Evolutionary conservation across 2,113 vertebrate species (phyloP).

Genomic region (Clarias gariepinus): DNA sequence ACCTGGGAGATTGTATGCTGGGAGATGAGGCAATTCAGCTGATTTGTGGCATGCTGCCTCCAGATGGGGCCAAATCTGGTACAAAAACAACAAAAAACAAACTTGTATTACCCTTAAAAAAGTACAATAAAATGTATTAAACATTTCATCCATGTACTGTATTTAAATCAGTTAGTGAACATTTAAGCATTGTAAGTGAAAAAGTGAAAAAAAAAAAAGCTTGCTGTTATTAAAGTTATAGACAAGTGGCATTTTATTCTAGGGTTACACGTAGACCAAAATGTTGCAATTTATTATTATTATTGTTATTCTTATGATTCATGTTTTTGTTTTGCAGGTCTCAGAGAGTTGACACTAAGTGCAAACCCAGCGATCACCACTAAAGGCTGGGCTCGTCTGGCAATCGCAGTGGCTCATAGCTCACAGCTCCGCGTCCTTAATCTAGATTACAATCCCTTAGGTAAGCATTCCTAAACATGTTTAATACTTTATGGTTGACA

Average conservation of each 20-base stretch:
- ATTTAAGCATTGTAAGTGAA: not conserved
- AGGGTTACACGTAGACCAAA: not conserved
- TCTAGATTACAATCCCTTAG: slow-evolving; percentile 94
- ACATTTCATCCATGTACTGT: not conserved
- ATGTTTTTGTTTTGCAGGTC: slow-evolving; percentile 68
- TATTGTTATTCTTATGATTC: not conserved
- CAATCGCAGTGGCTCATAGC: slow-evolving; percentile 93
- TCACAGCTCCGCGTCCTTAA: slow-evolving; percentile 93
- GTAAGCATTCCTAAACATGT: slow-evolving; percentile 66
- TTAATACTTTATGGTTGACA: not conserved
- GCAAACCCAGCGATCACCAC: slow-evolving; percentile 91
- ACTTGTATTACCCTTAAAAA: not conserved
- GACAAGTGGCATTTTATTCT: too few relatives aligned
- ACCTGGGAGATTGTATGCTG: slow-evolving; percentile 94
- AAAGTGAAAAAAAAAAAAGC: not conserved
- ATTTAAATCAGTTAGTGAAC: not conserved
- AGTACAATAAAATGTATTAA: not conserved
- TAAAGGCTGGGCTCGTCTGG: slow-evolving; percentile 89
- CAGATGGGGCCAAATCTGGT: slow-evolving; percentile 95
- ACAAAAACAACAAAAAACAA: slow-evolving; percentile 38
- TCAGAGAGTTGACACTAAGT: slow-evolving; percentile 91
- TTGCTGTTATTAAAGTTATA: not conserved
- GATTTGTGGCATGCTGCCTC: slow-evolving; percentile 92
- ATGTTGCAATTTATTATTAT: not conserved
- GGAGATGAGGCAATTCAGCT: slow-evolving; percentile 90